Conservation (phyloP, 1,140 invertebrate genomes). For the Caerostris darwini region DNA sequence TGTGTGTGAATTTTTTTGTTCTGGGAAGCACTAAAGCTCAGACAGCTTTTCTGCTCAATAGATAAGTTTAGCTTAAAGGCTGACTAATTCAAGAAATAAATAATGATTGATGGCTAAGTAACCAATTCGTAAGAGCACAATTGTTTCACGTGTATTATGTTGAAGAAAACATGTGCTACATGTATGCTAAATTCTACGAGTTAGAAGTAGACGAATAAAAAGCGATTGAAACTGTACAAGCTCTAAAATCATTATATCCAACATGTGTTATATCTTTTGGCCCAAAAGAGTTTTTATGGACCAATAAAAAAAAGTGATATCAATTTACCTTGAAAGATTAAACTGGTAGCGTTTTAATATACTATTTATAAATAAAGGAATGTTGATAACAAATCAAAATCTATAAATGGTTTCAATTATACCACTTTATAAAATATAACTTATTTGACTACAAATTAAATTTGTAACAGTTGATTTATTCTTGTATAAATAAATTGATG, state of each 20-base stretch:
- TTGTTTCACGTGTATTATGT: conserved; percentile 23
- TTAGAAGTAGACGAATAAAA: neutral
- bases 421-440: too few relatives aligned
- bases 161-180: conserved; percentile 31
- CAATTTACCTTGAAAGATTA: too few relatives aligned
- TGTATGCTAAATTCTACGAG: conserved; percentile 5
- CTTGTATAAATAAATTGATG: too few relatives aligned
- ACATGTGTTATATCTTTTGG: neutral
- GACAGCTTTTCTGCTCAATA: conserved; percentile 19
- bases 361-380: too few relatives aligned
- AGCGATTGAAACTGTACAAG: neutral
- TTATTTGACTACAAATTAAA: too few relatives aligned
- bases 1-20: neutral
- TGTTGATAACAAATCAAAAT: too few relatives aligned
- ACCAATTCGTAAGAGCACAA: conserved; percentile 29
- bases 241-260: neutral
- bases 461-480: too few relatives aligned
- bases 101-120: conserved; percentile 2
- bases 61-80: conserved; percentile 20
- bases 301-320: conserved; percentile 2
- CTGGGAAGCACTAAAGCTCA: neutral
- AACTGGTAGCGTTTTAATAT: too few relatives aligned
- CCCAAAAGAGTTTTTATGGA: neutral
- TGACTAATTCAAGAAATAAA: conserved; percentile 28
- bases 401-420: too few relatives aligned